phyloP scores from a whole-genome alignment of 2,797 vertebrate species.

The Muscicapa comitata region DNA sequence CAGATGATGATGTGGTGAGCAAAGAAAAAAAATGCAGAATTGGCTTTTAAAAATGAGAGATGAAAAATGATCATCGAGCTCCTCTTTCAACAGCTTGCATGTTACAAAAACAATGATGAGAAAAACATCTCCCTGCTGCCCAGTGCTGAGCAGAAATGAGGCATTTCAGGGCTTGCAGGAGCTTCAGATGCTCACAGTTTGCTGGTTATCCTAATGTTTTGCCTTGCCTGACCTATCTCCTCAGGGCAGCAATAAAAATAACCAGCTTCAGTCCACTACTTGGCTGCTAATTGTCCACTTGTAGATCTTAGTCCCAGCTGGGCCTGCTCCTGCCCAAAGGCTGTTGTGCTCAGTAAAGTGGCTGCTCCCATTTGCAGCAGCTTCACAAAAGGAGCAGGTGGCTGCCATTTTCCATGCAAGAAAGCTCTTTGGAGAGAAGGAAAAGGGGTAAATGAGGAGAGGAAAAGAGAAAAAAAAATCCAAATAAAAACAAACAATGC shows the following conservation, averaged over 20 bases:
- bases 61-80: neutral
- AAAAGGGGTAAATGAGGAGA: neutral
- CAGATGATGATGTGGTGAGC: neutral
- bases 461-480: fast-evolving
- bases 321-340: slow-evolving; percentile 54
- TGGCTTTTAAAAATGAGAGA: neutral
- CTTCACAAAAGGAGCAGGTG: slow-evolving; percentile 36
- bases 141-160: neutral
- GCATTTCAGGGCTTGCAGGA: neutral
- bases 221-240: slow-evolving; percentile 54
- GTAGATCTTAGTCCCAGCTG: slow-evolving; percentile 50
- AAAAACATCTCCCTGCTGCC: neutral
- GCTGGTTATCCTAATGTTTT: slow-evolving; percentile 22
- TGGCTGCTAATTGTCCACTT: slow-evolving; percentile 67
- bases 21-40: neutral
- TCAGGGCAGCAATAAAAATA: slow-evolving; percentile 60
- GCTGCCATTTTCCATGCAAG: slow-evolving; percentile 27
- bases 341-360: slow-evolving; percentile 38
- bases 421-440: neutral
- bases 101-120: neutral
- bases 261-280: slow-evolving; percentile 58
- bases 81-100: neutral
- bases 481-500: neutral
- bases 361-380: neutral
- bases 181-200: slow-evolving; percentile 32